These are phyloP conservation scores for Platynereis dumerilii DNA, from an alignment of 2,888 invertebrate genomes.

Conservation along the genomic window DNA sequence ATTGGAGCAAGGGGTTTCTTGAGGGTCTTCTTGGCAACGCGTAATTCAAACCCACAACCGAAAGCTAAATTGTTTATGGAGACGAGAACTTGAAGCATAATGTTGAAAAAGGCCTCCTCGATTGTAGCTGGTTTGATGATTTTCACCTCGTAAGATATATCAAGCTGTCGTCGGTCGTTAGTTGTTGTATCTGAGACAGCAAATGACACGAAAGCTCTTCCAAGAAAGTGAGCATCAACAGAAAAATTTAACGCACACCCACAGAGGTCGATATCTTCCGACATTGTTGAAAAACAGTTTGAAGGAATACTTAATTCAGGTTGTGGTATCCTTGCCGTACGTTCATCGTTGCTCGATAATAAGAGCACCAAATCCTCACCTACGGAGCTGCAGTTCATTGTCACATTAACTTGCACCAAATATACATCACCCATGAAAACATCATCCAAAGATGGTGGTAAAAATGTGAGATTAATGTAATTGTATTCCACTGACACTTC, in stretches of 20 bases:
- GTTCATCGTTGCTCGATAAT: too few relatives aligned
- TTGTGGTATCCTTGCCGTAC: too few relatives aligned
- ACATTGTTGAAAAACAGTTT: too few relatives aligned
- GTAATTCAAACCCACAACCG: conserved; percentile 64
- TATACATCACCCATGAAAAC: too few relatives aligned
- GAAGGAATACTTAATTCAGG: too few relatives aligned
- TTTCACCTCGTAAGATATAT: not conserved
- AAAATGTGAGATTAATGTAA: too few relatives aligned
- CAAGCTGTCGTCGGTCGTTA: not conserved
- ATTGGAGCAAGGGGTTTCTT: conserved; percentile 65
- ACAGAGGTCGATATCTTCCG: too few relatives aligned
- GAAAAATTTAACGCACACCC: not conserved
- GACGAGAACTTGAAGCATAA: conserved; percentile 51
- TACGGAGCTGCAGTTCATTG: too few relatives aligned
- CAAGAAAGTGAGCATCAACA: not conserved
- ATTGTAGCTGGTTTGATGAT: conserved; percentile 34
- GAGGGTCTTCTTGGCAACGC: conserved; percentile 61
- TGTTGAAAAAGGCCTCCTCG: conserved; percentile 50
- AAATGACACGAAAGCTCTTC: not conserved
- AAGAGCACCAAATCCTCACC: too few relatives aligned
- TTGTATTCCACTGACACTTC: too few relatives aligned
- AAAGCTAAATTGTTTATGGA: conserved; percentile 61
- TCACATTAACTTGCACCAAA: too few relatives aligned
- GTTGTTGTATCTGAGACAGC: conserved; percentile 16
- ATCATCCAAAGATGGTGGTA: too few relatives aligned